Evolutionary conservation across 2,113 vertebrate species (phyloP), one percentile per base, ranked within the genome.

Genomic region (Corapipo altera): DNA sequence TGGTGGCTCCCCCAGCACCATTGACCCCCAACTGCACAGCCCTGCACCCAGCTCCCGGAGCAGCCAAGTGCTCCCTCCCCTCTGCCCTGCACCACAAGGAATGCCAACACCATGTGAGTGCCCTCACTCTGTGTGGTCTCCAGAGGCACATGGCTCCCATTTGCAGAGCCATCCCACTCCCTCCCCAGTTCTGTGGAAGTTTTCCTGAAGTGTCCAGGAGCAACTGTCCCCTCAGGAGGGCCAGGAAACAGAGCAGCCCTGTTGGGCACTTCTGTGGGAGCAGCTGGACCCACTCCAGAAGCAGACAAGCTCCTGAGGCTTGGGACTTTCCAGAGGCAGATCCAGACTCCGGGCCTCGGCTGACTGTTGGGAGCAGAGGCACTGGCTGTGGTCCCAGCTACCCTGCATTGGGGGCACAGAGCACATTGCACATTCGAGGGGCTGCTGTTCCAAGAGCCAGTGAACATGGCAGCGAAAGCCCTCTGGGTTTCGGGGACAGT

Each of bases 101-200:
- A 20, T 39, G 2, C 54, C 1, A 2, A 6, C 1, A 2, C 58
- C 1, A 1, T 1, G 2, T 4, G 5, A 13, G 26, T 33, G 37
- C 43, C 52, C 55, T 74, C 4, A 2, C 6, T 58, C 8, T 1
- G 0, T 0, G 0, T 4, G 0, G 10, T 33, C 62, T 28, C 26
- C 15, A 28, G 32, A 14, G 12, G 16, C 61, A 14, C 6, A 3
- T 11, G 3, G 44, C 39, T 15, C 26, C 26, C 5, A 13, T 32
- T 26, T 15, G 41, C 9, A 2, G 37, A 61, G 66, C 33, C 15
- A 4, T 15, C 33, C 27, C 16, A 3, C 19, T 33, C 51, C 35
- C 12, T 26, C 43, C 55, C 26, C 1, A 19, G 24, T 17, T 20
- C 52, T 14, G 19, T 16, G 24, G 22, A 57, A 16, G 20, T 33